Evolutionary conservation across 1,140 invertebrate genomes (phyloP).

Genomic region (Holcopasites calliopsidis): DNA sequence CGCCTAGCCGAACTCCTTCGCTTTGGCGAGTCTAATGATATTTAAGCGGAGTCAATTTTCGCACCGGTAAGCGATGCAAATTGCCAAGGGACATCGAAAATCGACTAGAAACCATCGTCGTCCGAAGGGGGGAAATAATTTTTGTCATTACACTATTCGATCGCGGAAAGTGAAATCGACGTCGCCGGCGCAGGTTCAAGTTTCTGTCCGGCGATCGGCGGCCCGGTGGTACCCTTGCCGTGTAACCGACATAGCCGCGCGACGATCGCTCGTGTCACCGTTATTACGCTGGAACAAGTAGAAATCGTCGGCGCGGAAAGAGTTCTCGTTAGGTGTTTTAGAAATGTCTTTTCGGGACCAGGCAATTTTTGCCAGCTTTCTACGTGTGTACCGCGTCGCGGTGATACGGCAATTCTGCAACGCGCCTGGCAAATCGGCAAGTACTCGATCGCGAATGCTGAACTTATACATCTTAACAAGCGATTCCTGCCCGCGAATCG

Average conservation of each 20-base stretch:
- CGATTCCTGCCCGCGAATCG: conserved; percentile 31
- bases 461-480: conserved; percentile 14
- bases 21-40: neutral
- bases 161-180: conserved; percentile 43
- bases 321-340: neutral
- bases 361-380: conserved; percentile 33
- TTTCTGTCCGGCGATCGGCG: conserved; percentile 10
- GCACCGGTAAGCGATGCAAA: neutral
- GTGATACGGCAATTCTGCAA: neutral
- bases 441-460: neutral
- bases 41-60: neutral
- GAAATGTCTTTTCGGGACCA: conserved; percentile 2
- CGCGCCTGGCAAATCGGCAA: neutral
- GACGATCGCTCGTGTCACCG: conserved; percentile 18
- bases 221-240: neutral
- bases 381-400: neutral
- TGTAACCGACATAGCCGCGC: neutral
- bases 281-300: conserved; percentile 16
- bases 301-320: neutral
- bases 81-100: too few relatives aligned
- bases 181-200: conserved; percentile 22
- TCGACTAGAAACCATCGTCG: neutral
- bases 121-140: neutral
- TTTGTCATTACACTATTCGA: conserved; percentile 20
- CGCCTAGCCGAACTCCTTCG: neutral